Percentiles rank a stretch among this genome's conserved stretches.
Evolutionary conservation across 2,888 invertebrate genomes (phyloP).

Genomic region (Celastrina argiolus): DNA sequence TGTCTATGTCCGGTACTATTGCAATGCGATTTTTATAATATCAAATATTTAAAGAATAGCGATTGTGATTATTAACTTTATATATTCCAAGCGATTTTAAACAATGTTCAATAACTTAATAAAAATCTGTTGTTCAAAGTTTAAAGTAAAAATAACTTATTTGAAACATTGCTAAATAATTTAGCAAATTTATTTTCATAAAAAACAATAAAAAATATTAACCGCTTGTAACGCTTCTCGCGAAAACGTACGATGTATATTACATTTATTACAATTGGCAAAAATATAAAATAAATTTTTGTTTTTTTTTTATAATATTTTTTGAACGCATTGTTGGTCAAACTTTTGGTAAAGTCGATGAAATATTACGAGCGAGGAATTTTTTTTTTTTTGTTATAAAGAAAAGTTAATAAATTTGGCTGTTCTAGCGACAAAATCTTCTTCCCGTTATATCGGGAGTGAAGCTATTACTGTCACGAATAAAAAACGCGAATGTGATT

Average conservation of each 20-base stretch:
- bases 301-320: background rate
- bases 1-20: too few species aligned
- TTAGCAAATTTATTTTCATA: too few species aligned
- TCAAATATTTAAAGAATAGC: background rate
- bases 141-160: too few species aligned
- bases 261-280: background rate
- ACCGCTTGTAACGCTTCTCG: background rate
- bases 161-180: too few species aligned
- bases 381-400: too few species aligned
- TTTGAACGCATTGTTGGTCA: background rate
- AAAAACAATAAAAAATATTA: too few species aligned
- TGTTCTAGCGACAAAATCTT: too few species aligned
- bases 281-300: background rate
- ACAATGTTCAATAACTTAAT: background rate
- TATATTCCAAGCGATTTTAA: background rate
- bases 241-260: background rate
- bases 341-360: background rate
- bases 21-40: background rate
- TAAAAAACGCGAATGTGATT: too few species aligned
- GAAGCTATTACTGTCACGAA: too few species aligned
- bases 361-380: background rate
- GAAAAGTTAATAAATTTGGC: too few species aligned
- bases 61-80: background rate
- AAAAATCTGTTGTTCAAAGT: too few species aligned
- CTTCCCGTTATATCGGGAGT: too few species aligned